phyloP scores from a whole-genome alignment of 2,113 vertebrate species.

The Desmodus rotundus region DNA sequence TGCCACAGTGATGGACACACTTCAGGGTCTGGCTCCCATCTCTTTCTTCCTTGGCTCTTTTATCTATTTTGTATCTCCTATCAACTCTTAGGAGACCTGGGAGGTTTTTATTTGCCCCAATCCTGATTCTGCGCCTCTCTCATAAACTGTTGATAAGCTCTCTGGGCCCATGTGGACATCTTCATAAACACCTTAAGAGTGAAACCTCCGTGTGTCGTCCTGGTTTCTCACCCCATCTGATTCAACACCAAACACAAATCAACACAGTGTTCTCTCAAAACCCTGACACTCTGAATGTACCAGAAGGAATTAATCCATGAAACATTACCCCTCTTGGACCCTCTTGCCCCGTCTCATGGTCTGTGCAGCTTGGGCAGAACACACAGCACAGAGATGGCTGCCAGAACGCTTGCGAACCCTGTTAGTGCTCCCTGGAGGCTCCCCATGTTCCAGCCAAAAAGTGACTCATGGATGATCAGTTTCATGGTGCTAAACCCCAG shows the following conservation, averaged over 20 bases:
- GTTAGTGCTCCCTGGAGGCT: constrained; percentile 60
- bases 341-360: background rate
- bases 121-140: background rate
- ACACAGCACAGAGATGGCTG: background rate
- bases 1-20: background rate
- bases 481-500: constrained; percentile 75
- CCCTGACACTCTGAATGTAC: background rate
- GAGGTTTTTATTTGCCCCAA: background rate
- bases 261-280: background rate
- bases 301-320: background rate
- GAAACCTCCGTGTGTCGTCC: background rate
- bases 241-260: background rate
- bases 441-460: constrained; percentile 76
- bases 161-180: background rate
- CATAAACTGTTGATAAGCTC: background rate
- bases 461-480: constrained; percentile 83
- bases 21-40: background rate
- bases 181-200: background rate
- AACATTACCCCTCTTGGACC: background rate
- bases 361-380: constrained; percentile 19
- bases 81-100: background rate
- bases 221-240: background rate
- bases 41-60: background rate
- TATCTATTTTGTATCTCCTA: background rate
- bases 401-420: constrained; percentile 35